Conservation (phyloP, 2,113 vertebrate species). For the Leptobrachium ailaonicum region DNA sequence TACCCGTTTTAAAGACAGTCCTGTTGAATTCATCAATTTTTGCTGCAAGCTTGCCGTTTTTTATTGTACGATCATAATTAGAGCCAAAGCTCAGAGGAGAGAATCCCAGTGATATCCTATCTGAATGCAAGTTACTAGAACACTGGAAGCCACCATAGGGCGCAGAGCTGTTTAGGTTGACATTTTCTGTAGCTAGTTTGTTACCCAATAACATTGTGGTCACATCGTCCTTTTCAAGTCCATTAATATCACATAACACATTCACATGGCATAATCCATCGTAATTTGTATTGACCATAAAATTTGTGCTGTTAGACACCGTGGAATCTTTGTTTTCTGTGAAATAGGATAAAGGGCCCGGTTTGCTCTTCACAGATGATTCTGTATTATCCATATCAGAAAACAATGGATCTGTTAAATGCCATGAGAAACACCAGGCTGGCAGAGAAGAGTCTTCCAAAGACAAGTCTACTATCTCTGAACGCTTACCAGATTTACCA, state of each 20-base stretch:
- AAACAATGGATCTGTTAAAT: slow-evolving; percentile 65
- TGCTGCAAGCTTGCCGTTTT: slow-evolving; percentile 82
- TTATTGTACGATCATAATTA: slow-evolving; percentile 59
- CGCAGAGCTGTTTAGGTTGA: slow-evolving; percentile 52
- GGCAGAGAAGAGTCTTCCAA: slow-evolving; percentile 78
- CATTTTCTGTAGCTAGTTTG: slow-evolving; percentile 63
- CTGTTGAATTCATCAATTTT: slow-evolving; percentile 94
- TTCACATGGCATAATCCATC: slow-evolving; percentile 73
- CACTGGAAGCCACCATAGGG: slow-evolving; percentile 32
- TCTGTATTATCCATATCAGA: slow-evolving; percentile 52
- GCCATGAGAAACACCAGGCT: slow-evolving; percentile 85
- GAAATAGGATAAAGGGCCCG: neutral
- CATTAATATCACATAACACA: slow-evolving; percentile 71
- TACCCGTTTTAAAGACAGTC: slow-evolving; percentile 86
- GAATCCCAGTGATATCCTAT: slow-evolving; percentile 21
- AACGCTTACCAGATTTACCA: slow-evolving; percentile 51
- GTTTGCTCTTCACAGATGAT: neutral
- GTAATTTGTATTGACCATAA: neutral
- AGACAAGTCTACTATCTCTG: slow-evolving; percentile 51
- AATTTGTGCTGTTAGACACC: neutral
- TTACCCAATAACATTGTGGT: slow-evolving; percentile 73
- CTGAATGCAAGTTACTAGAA: neutral
- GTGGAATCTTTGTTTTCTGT: neutral
- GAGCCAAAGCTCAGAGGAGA: slow-evolving; percentile 45
- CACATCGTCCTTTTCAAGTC: slow-evolving; percentile 59